Conservation (phyloP, 2,888 invertebrate genomes). For the Acleris emargana region DNA sequence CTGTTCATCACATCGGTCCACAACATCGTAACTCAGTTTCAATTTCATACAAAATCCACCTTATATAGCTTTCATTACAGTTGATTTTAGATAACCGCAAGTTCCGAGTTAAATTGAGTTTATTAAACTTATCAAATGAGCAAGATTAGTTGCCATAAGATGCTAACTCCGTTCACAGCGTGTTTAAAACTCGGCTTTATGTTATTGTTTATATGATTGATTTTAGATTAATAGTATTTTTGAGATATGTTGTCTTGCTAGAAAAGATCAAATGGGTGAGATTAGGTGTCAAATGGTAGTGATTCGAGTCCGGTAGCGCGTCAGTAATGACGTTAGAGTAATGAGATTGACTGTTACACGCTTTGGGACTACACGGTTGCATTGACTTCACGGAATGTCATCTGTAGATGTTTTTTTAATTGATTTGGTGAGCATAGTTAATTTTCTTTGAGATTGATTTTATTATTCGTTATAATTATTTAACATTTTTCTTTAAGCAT, state of each 20-base stretch:
- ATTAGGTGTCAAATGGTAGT: conserved; percentile 57
- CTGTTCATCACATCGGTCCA: conserved; percentile 28
- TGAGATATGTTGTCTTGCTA: conserved; percentile 9
- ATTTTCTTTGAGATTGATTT: too few species aligned
- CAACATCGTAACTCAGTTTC: neutral
- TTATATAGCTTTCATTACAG: too few species aligned
- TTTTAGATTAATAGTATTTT: neutral
- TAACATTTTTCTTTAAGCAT: too few species aligned
- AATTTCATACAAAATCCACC: neutral
- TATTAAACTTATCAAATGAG: too few species aligned
- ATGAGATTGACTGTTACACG: conserved; percentile 29
- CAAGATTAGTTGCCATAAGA: neutral
- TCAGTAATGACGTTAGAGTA: conserved; percentile 62
- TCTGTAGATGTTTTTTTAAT: neutral
- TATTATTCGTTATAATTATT: too few species aligned
- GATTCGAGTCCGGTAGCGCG: conserved; percentile 36
- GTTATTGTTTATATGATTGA: neutral
- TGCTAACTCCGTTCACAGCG: neutral
- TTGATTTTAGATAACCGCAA: too few species aligned
- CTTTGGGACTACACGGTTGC: conserved; percentile 39
- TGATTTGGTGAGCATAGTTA: neutral
- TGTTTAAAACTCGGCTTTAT: conserved; percentile 4
- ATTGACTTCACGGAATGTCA: conserved; percentile 6
- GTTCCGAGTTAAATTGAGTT: too few species aligned
- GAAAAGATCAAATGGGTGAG: conserved; percentile 22